Conservation (phyloP, 2,797 vertebrate genomes). For the Dicrostonyx torquatus region DNA sequence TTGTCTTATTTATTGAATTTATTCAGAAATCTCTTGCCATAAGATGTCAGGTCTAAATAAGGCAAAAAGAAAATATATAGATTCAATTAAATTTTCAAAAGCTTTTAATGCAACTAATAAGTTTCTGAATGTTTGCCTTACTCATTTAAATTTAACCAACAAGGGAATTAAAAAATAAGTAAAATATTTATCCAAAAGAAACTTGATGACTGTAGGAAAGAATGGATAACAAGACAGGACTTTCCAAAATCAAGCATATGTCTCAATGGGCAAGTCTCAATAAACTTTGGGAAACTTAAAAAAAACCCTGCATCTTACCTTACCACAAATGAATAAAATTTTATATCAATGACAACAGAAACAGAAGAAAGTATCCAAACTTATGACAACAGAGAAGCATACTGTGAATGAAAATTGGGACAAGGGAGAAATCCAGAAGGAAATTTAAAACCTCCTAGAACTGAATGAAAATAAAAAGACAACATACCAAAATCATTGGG, state of each 20-base stretch:
- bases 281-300: neutral
- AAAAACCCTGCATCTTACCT: neutral
- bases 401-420: neutral
- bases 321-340: neutral
- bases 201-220: neutral
- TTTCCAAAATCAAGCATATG: neutral
- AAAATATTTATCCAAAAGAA: constrained; percentile 5
- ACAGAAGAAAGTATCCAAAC: neutral
- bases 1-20: neutral
- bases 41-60: neutral
- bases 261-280: neutral
- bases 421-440: neutral
- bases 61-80: neutral
- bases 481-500: neutral
- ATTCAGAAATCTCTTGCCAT: neutral
- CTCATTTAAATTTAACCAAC: neutral
- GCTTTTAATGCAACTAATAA: neutral
- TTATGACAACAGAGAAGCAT: neutral
- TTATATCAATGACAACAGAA: neutral
- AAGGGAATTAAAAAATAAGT: constrained; percentile 3
- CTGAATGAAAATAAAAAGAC: neutral
- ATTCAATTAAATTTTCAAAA: neutral
- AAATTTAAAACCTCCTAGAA: neutral
- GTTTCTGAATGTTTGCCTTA: neutral
- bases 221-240: neutral